These are phyloP conservation scores for Uropsilus gracilis DNA, from an alignment of 2,113 vertebrate genomes.

Conservation along the genomic window DNA sequence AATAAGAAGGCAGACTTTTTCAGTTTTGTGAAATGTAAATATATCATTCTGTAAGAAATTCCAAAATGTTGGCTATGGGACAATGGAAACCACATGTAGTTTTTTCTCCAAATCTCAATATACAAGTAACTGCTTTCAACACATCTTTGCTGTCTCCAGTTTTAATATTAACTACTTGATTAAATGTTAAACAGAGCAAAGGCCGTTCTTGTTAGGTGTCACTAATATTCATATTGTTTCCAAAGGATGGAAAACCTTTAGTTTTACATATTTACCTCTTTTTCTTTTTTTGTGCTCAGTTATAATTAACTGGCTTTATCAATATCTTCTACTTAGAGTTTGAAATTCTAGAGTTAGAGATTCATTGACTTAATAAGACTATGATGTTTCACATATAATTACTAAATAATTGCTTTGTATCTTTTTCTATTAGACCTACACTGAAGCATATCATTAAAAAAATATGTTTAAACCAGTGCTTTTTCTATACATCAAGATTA, in stretches of 20 bases:
- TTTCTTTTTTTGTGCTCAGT: not conserved
- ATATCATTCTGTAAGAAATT: conserved; percentile 84
- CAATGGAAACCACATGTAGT: conserved; percentile 87
- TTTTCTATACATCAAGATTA: conserved; percentile 40
- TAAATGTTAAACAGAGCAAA: conserved; percentile 63
- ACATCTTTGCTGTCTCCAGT: conserved; percentile 75
- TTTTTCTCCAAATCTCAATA: conserved; percentile 71
- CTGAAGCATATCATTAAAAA: conserved; percentile 10
- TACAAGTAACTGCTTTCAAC: conserved; percentile 73
- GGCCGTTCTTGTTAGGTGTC: conserved; percentile 54
- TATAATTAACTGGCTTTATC: not conserved
- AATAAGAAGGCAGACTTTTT: conserved; percentile 85
- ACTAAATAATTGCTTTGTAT: conserved; percentile 21
- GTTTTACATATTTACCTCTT: conserved; percentile 35
- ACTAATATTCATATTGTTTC: not conserved
- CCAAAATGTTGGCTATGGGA: conserved; percentile 83
- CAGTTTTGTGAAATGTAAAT: conserved; percentile 87
- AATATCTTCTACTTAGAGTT: conserved; percentile 41
- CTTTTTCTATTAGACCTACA: conserved; percentile 22
- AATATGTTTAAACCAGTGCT: conserved; percentile 43
- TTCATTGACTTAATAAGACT: conserved; percentile 31
- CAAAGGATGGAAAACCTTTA: not conserved
- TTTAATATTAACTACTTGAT: conserved; percentile 60
- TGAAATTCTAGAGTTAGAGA: conserved; percentile 25
- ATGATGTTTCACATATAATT: conserved; percentile 46